Evolutionary conservation across 2,113 vertebrate genomes (phyloP).

Genomic region (Callospermophilus lateralis): DNA sequence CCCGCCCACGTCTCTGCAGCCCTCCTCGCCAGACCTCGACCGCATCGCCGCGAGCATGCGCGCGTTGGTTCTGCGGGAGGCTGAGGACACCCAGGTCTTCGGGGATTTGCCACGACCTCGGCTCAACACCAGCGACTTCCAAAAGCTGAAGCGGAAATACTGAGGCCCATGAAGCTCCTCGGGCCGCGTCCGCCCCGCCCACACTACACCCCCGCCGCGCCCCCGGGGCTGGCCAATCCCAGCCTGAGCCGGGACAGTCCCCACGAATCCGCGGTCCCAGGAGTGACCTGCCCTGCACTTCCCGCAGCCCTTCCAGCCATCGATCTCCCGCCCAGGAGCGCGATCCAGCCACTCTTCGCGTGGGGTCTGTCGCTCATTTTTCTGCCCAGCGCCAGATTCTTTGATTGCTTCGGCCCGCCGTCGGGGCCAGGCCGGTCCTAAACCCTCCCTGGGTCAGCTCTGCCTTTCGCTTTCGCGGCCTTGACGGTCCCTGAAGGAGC

Average conservation of each 20-base stretch:
- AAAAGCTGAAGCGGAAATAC: conserved; percentile 88
- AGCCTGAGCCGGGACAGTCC: background rate
- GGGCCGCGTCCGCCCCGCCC: background rate
- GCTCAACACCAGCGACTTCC: conserved; percentile 96
- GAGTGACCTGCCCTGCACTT: background rate
- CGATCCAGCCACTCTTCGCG: background rate
- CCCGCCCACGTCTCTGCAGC: conserved; percentile 79
- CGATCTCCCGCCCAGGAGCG: fast-evolving
- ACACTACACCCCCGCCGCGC: conserved; percentile 51
- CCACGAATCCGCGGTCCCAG: background rate
- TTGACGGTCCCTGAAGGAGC: background rate
- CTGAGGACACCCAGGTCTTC: conserved; percentile 94
- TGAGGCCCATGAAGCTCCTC: conserved; percentile 34
- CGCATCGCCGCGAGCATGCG: conserved; percentile 96
- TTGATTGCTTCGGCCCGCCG: background rate
- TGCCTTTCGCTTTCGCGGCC: background rate
- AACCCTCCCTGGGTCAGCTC: background rate
- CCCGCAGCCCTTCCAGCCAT: background rate
- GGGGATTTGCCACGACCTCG: conserved; percentile 94
- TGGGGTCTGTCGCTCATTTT: background rate
- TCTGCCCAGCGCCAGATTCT: background rate
- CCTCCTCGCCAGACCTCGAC: conserved; percentile 93
- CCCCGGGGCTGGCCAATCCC: background rate
- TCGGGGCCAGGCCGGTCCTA: background rate
- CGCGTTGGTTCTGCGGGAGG: conserved; percentile 93